A percentile compares a stretch with the other conserved stretches of the same genome.
Conservation (phyloP, 2,888 invertebrate species). For the Aricia artaxerxes region DNA sequence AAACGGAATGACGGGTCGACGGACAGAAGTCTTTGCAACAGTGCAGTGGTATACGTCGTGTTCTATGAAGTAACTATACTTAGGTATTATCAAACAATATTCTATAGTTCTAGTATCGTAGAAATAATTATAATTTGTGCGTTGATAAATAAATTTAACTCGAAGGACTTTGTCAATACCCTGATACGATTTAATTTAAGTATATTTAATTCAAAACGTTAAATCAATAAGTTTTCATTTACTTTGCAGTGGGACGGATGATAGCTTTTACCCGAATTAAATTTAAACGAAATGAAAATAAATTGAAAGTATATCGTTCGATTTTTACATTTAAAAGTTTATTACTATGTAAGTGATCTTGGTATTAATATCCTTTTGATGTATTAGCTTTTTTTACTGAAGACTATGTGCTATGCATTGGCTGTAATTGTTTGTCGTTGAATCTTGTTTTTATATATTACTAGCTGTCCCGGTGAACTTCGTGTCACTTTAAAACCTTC, state of each 20-base stretch:
- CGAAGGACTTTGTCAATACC: neutral
- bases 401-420: neutral
- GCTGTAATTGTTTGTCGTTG: too few relatives aligned
- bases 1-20: too few relatives aligned
- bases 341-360: neutral
- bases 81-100: too few relatives aligned
- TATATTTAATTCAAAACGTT: constrained; percentile 21
- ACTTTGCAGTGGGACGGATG: neutral
- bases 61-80: too few relatives aligned
- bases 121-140: neutral
- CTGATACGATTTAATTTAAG: neutral
- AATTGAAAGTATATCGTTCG: neutral
- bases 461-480: too few relatives aligned
- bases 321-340: neutral
- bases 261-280: constrained; percentile 5
- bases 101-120: too few relatives aligned
- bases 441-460: too few relatives aligned
- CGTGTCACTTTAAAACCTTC: too few relatives aligned
- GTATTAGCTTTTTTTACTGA: neutral
- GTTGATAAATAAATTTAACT: neutral
- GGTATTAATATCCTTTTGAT: neutral
- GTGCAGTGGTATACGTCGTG: too few relatives aligned
- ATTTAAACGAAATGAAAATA: constrained; percentile 9
- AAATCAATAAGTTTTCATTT: constrained; percentile 28
- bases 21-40: too few relatives aligned